Base-by-base conservation (phyloP, 2,113 vertebrate species). In the Calonectris borealis region DNA sequence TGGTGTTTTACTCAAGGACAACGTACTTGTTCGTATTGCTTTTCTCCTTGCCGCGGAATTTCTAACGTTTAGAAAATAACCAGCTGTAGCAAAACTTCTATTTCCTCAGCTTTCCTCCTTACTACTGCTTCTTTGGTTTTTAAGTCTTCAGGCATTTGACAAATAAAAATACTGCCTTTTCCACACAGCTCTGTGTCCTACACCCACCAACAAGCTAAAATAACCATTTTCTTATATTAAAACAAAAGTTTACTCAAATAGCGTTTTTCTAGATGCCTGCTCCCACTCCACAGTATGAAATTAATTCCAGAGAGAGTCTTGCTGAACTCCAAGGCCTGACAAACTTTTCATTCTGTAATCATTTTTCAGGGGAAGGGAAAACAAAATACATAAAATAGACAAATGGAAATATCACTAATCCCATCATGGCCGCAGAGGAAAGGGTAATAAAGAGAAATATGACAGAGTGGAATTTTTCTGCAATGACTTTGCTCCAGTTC, bases 351-450 rank as follows among this genome's bases (percentile, higher is more conserved):
- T 51, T 83, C 92, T 57, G 86, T 79, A 96, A 96, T 95, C 77
- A 86, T 96, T 96, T 94, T 95, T 96, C 84, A 96, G 92, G n/a
- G 91, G 83, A 94, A 96, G 62, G 95, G 86, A 96, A 96, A 97
- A 96, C 94, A 94, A 96, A 97, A 93, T 81, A 93, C 90, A 97
- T 96, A 96, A 96, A 96, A 0, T 7, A 95, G 96, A 97, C 96
- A 92, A 96, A 96, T 97, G 96, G 97, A 94, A 97, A 96, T 96
- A 96, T 92, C 95, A 91, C 94, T 92, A 96, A 97, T 96, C 95
- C 97, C 90, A 93, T 89, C 90, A 68, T 54, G 93, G 95, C 86
- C 46, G 3, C 65, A 40, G 81, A 93, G 90, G 86, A 89, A 88
- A 94, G 79, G 70, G 91, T 76, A 95, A 97, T 95, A 96, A 96